Evolutionary conservation across 2,888 invertebrate species (phyloP), one percentile per base, ranked within the genome.

Genomic region (Acanthosepion lycidas): DNA sequence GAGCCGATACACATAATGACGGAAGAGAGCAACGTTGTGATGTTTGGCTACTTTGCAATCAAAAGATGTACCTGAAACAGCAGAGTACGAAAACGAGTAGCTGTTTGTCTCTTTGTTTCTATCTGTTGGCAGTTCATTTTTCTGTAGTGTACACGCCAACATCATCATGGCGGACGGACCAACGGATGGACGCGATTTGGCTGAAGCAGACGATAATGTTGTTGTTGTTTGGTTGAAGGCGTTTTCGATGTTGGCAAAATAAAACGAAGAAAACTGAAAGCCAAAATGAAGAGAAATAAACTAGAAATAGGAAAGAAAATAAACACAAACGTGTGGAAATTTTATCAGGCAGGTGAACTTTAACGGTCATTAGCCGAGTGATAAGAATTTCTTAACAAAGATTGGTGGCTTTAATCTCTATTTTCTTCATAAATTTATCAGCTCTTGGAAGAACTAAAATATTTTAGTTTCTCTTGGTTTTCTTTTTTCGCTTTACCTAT

Each of bases 31-130:
- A 78, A n/a, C 78, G n/a, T n/a, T 78, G 78, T 78, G 78, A 78
- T 78, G 78, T 78, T 78, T 78, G 78, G n/a, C 78, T 18, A 78
- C 78, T 78, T 78, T 78, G 78, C n/a, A 78, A 78, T 78, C 78
- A 78, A 78, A 78, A 78, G 78, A 33, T 78, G n/a, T n/a, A 33
- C n/a, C n/a, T 5, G 78, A 33, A 78, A 78, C n/a, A n/a, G n/a
- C 78, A 78, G 78, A 12, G n/a, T n/a, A 78, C 78, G n/a, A 78
- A 78, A 78, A 9, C 15, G 78, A 78, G n/a, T n/a, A 33, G 78
- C 78, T 78, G 78, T 78, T 78, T 78, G 78, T 78, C n/a, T 78
- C 78, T 78, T 78, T 78, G 78, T 78, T 78, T 78, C n/a, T 78
- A 78, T n/a, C 78, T 78, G n/a, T 78, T 78, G 78, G 78, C 78